Conservation (phyloP, 2,113 vertebrate species). For the Heterocephalus glaber region DNA sequence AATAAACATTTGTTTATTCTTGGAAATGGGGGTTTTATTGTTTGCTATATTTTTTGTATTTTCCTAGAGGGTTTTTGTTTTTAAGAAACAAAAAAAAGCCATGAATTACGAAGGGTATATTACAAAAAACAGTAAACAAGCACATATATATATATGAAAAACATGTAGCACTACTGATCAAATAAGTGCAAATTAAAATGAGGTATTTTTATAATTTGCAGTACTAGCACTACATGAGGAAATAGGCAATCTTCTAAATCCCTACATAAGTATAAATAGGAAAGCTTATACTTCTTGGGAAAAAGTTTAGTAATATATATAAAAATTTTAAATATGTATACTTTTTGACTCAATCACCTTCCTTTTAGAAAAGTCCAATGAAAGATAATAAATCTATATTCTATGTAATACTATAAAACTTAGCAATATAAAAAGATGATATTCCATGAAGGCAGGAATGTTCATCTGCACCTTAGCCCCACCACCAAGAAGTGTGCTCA, state of each 20-base stretch:
- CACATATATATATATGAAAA: not conserved
- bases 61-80: not conserved
- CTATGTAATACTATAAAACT: constrained; percentile 1
- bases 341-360: constrained; percentile 7
- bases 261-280: constrained; percentile 7
- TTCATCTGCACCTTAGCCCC: not conserved
- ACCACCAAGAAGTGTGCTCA: not conserved
- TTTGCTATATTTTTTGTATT: constrained; percentile 42
- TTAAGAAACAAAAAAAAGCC: not conserved
- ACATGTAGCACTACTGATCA: not conserved
- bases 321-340: constrained; percentile 58
- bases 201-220: constrained; percentile 1
- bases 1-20: constrained; percentile 36
- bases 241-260: not conserved
- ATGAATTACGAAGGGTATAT: not conserved
- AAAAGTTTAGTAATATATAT: not conserved
- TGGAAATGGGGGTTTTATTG: not conserved
- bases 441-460: not conserved
- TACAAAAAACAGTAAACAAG: constrained; percentile 28
- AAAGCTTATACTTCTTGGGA: not conserved
- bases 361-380: constrained; percentile 47
- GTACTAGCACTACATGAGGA: not conserved
- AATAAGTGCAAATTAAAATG: constrained; percentile 54
- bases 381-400: constrained; percentile 20
- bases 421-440: not conserved